Evolutionary conservation across 2,888 invertebrate genomes (phyloP), one percentile per base, ranked within the genome.

Genomic region (Trichogramma dendrolimi): DNA sequence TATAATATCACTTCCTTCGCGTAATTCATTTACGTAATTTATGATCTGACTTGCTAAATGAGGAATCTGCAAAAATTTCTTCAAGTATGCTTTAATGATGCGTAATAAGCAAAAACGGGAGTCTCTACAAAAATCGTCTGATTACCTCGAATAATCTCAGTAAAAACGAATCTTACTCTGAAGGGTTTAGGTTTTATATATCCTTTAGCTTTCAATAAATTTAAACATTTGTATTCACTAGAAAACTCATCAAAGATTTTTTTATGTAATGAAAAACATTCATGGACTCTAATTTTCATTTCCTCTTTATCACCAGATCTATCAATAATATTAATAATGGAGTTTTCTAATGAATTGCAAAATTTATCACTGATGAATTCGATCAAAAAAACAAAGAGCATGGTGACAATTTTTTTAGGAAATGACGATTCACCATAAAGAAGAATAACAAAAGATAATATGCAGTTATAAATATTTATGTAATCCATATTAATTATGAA

Each of bases 11-110:
- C 40, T 58, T 48, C 60, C 58, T 63, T 44, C 8, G 54, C 56
- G 47, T 46, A 67, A 47, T 27, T 63, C 48, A 42, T 63, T 64
- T 11, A 67, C 60, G 43, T 67, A 67, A 41, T 62, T 51, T 39
- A 63, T 39, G 39, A 68, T 69, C 52, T 63, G 56, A 11, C 27
- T 8, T 40, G 62, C 65, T 46, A 67, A 54, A 40, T 64, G 62
- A n/a, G 69, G 69, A 49, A 66, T 66, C 60, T 69, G 61, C 53
- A 69, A 61, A 60, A 67, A 69, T 47, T 63, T 40, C 55, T 64
- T 58, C 10, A 69, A 56, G 63, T 56, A 10, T 64, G 57, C n/a
- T 46, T 43, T 27, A 64, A 58, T 4, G 62, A 41, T 48, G 62
- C 10, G 40, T 41, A 11, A 5, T 51, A 46, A 51, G 44, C 60